Base-by-base conservation (phyloP, 2,797 vertebrate species). In the Scarus forsteni region DNA sequence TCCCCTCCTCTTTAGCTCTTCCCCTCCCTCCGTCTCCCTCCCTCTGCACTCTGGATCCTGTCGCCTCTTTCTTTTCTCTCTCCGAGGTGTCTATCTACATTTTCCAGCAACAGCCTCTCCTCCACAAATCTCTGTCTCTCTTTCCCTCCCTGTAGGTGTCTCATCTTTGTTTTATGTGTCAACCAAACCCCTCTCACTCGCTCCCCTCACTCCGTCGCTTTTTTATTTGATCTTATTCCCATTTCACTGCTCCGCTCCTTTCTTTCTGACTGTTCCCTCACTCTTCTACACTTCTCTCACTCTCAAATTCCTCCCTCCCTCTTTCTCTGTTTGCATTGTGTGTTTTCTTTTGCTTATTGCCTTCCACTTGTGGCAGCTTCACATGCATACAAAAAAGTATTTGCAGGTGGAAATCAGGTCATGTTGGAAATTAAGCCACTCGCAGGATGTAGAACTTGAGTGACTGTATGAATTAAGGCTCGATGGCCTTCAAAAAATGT, bases 121-220 rank as follows among this genome's bases (percentile, higher is more conserved):
- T 81, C 53, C 61, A 52, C 68, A 59, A 46, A 70, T 61, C 54
- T 51, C 58, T 70, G 71, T 42, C 44, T 48, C 55, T 46, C 43
- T 43, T 58, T 60, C 12, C 46, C 56, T 65, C 66, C 60, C 60
- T 70, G 13, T 61, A 61, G 57, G 70, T 77, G 73, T 81, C 81
- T 88, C 88, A 80, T 89, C 80, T 86, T 84, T 87, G 83, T 86
- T 85, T 88, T 77, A 73, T 78, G 75, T 89, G 85, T 86, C 81
- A 85, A 68, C 65, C 60, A 16, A 72, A 65, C 66, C 62, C 76
- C 68, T 60, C 59, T 62, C 63, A 53, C 38, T 45, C 66, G 50
- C 50, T 34, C 52, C 9, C 50, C 40, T 53, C 64, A 27, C 61
- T 65, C 73, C 50, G 53, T 75, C 76, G 84, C 61, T 79, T 45